Evolutionary conservation across 2,797 vertebrate species (phyloP), one percentile per base, ranked within the genome.

Genomic region (Vireo griseus): DNA sequence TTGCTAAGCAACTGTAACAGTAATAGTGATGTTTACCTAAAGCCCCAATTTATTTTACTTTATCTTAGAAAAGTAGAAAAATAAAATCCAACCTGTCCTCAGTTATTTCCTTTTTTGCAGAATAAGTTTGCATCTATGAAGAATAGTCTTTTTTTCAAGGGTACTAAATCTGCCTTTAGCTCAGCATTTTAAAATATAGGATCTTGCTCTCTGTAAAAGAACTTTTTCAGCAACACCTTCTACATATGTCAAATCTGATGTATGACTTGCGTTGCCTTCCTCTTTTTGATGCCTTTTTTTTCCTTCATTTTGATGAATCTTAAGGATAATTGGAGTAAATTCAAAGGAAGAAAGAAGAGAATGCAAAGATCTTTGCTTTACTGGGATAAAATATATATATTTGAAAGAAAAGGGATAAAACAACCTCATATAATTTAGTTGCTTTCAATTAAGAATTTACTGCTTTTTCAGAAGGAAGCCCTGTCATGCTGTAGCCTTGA

Each of bases 1-100:
- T 93, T 97, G 68, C 91, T 95, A 83, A 88, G 96, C 58, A 91
- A 97, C 79, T 39, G 39, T 78, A 95, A 95, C 42, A 75, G 68
- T 74, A 86, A 59, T 69, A 71, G 45, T 69, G 65, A 74, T 77
- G 69, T 93, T 93, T 90, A 84, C 78, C 45, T 80, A 85, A 92
- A 85, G n/a, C 10, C 25, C 87, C 61, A 58, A 67, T 74, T 86
- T 92, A 69, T 83, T 91, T 86, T 63, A 68, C 25, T 93, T 90
- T 72, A 77, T 86, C 78, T 94, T 91, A 50, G 16, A 66, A 94
- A 86, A 78, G n/a, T 54, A 84, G 83, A 86, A 54, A 91, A 94
- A 67, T 83, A 82, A 85, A 92, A 92, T 87, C 33, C 39, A 65
- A 39, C n/a, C 16, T 65, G 12, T 81, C 37, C 28, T 80, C 19